Evolutionary conservation across 1,140 invertebrate genomes (phyloP).

Genomic region (Pissodes strobi): DNA sequence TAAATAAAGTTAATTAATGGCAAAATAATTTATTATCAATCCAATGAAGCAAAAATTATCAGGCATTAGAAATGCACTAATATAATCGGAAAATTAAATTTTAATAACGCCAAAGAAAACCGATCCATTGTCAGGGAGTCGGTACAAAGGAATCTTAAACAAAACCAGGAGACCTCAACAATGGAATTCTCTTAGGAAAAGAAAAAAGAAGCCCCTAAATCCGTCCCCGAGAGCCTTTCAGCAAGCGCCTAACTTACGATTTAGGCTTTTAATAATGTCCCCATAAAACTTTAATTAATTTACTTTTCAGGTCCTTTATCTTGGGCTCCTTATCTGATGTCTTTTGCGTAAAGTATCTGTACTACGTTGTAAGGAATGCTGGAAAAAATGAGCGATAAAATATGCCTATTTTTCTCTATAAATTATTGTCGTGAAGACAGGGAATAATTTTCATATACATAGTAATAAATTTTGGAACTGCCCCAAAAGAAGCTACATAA

Average conservation of each 20-base stretch:
- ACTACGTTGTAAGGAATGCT: background rate
- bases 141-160: conserved; percentile 16
- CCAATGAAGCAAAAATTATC: conserved; percentile 8
- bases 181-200: conserved; percentile 13
- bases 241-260: conserved; percentile 29
- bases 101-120: conserved; percentile 16
- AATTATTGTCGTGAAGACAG: background rate
- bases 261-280: conserved; percentile 36
- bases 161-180: conserved; percentile 24
- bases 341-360: conserved; percentile 5
- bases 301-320: conserved; percentile 30
- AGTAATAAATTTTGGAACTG: too few species aligned
- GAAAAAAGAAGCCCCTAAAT: conserved; percentile 19
- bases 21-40: too few species aligned
- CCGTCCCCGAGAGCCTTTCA: conserved; percentile 9
- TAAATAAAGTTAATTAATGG: too few species aligned
- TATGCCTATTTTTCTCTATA: conserved; percentile 4
- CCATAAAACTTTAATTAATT: conserved; percentile 36
- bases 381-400: conserved; percentile 9
- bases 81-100: conserved; percentile 3
- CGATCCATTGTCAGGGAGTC: conserved; percentile 9
- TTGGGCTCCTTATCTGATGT: conserved; percentile 19
- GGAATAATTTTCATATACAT: too few species aligned
- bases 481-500: too few species aligned
- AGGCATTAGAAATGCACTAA: background rate